Evolutionary conservation across 2,888 invertebrate species (phyloP).

Genomic region (Dolichomitus sp.): DNA sequence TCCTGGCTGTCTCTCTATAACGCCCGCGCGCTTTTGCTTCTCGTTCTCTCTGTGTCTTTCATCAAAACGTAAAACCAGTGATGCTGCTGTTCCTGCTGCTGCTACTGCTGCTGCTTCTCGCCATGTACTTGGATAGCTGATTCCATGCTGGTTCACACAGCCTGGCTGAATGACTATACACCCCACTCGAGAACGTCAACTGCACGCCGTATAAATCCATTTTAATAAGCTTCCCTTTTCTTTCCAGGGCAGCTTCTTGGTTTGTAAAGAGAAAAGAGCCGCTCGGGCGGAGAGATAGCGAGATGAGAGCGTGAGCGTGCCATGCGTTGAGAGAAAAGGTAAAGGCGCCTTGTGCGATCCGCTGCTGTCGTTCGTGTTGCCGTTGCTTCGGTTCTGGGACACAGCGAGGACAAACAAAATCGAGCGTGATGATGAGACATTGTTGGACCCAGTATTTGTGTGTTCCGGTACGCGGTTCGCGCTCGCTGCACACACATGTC

Average conservation of each 20-base stretch:
- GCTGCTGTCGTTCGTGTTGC: slow-evolving; percentile 4
- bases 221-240: slow-evolving; percentile 67
- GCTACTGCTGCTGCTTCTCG: background rate
- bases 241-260: slow-evolving; percentile 18
- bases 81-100: background rate
- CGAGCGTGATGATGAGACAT: slow-evolving; percentile 69
- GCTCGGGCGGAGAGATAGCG: slow-evolving; percentile 10
- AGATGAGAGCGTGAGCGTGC: slow-evolving; percentile 6
- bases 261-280: slow-evolving; percentile 21
- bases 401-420: slow-evolving; percentile 58
- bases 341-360: slow-evolving; percentile 52
- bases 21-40: slow-evolving; percentile 33
- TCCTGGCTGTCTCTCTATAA: slow-evolving; percentile 35
- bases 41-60: slow-evolving; percentile 43
- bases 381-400: slow-evolving; percentile 26
- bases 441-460: slow-evolving; percentile 60
- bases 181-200: slow-evolving; percentile 60
- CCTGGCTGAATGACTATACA: slow-evolving; percentile 52
- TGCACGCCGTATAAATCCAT: slow-evolving; percentile 69
- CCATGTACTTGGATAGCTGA: background rate
- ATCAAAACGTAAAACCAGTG: slow-evolving; percentile 50
- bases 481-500: slow-evolving; percentile 34
- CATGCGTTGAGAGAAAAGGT: slow-evolving; percentile 50
- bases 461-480: slow-evolving; percentile 35
- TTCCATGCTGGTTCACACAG: slow-evolving; percentile 36